Evolutionary conservation across 2,888 invertebrate species (phyloP).

Genomic region (Acronicta alni): DNA sequence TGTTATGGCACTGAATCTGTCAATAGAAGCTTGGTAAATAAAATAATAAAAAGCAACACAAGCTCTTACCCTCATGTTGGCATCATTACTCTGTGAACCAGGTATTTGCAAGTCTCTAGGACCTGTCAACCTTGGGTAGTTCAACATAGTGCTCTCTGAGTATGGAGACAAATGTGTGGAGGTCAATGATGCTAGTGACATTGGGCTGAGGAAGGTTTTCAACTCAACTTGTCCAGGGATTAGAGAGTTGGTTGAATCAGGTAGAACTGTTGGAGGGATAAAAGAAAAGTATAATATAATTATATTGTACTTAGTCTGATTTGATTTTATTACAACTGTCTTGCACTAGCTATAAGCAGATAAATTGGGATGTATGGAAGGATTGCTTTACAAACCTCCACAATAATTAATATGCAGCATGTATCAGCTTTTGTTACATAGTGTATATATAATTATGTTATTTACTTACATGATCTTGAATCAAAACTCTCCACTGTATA

Average conservation of each 20-base stretch:
- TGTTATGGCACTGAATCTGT: too few relatives aligned
- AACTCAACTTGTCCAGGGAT: conserved; percentile 60
- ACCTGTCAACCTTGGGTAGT: conserved; percentile 75
- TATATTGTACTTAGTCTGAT: too few relatives aligned
- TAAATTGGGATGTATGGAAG: background rate
- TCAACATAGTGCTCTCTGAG: conserved; percentile 64
- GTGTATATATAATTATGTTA: too few relatives aligned
- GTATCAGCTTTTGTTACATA: too few relatives aligned
- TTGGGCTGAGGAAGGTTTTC: conserved; percentile 76
- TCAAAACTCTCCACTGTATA: conserved; percentile 82
- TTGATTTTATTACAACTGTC: background rate
- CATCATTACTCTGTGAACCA: conserved; percentile 49
- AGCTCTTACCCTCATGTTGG: conserved; percentile 67
- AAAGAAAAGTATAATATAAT: background rate
- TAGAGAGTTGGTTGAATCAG: conserved; percentile 61
- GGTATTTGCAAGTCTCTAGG: conserved; percentile 84
- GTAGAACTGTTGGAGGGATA: conserved; percentile 63
- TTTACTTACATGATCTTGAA: conserved; percentile 77
- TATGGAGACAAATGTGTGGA: conserved; percentile 75
- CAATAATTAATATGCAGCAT: background rate
- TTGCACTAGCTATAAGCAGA: too few relatives aligned
- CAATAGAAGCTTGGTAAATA: background rate
- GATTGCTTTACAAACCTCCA: background rate
- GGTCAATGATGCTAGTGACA: conserved; percentile 76
- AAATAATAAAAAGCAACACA: background rate